Conservation (phyloP, 2,888 invertebrate species). For the Diogma glabrata region DNA sequence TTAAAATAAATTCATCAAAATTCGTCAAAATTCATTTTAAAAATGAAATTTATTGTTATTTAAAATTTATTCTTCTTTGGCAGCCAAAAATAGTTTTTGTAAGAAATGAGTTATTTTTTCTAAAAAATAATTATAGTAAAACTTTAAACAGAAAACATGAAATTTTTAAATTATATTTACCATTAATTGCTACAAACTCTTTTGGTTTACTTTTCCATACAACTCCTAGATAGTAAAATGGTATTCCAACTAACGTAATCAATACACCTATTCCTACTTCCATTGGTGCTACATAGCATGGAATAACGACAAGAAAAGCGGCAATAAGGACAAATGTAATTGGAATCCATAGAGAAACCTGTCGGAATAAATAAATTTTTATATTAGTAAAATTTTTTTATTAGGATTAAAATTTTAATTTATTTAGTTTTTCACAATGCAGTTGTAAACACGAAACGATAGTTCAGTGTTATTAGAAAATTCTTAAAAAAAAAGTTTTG, state of each 20-base stretch:
- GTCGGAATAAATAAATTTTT: background rate
- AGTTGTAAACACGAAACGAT: too few species aligned
- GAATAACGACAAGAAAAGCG: slow-evolving; percentile 65
- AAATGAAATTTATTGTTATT: too few species aligned
- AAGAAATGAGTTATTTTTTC: slow-evolving; percentile 47
- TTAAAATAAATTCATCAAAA: too few species aligned
- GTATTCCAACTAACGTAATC: slow-evolving; percentile 73
- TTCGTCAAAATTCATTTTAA: too few species aligned
- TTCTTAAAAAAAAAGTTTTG: too few species aligned
- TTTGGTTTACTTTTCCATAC: slow-evolving; percentile 53
- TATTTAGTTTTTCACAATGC: too few species aligned
- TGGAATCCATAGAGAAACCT: slow-evolving; percentile 66
- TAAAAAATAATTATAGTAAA: slow-evolving; percentile 29
- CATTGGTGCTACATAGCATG: slow-evolving; percentile 63
- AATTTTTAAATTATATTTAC: slow-evolving; percentile 39
- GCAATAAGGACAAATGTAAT: slow-evolving; percentile 64
- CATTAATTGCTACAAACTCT: slow-evolving; percentile 44
- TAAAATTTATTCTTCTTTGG: slow-evolving; percentile 65
- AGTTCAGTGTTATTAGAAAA: too few species aligned
- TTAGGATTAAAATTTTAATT: slow-evolving; percentile 8
- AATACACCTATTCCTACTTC: slow-evolving; percentile 67
- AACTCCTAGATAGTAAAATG: slow-evolving; percentile 66
- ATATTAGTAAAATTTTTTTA: slow-evolving; percentile 20
- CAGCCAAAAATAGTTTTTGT: slow-evolving; percentile 64
- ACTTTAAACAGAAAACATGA: slow-evolving; percentile 9